Evolutionary conservation across 2,113 vertebrate species (phyloP), one percentile per base, ranked within the genome.

Genomic region (Lagopus leucura): DNA sequence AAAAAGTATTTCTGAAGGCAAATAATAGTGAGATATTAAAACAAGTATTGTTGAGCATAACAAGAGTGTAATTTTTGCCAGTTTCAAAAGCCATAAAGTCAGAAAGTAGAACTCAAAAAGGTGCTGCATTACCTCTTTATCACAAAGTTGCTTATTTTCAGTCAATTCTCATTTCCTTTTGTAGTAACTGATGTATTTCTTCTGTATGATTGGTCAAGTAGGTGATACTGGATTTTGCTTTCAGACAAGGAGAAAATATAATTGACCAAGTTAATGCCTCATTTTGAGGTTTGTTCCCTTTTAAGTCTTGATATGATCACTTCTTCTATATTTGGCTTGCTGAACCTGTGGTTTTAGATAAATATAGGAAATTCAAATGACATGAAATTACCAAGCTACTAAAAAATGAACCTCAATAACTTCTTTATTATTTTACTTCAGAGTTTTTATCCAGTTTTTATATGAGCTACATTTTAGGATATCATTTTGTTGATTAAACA

Each of bases 1-100:
- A 89, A 57, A 82, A 94, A 91, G 83, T 25, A 34, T 84, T 93
- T 90, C 28, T 4, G 21, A 79, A 88, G 38, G 48, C 36, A 80
- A 89, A 81, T 73, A 57, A 70, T 78, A 91, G 38, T 17, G 61
- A 82, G 71, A 57, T 72, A 81, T 64, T 78, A 81, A 81, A 84
- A 78, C 38, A 67, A 48, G 25, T 85, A 47, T 90, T 85, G n/a
- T 25, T 92, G 74, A 52, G 83, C 40, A 67, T 65, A 92, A 75
- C 22, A 47, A 65, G 74, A 88, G 30, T 27, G 27, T 55, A 67
- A 38, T 74, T 5, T 76, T 87, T 91, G 36, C 34, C 27, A 34
- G 10, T 57, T 86, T 70, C 47, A 70, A 24, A 91, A 82, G 55
- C 84, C 32, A 71, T 14, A 10, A 43, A 17, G 17, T 18, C 25